Conservation (phyloP, 2,113 vertebrate genomes). For the Suncus etruscus region DNA sequence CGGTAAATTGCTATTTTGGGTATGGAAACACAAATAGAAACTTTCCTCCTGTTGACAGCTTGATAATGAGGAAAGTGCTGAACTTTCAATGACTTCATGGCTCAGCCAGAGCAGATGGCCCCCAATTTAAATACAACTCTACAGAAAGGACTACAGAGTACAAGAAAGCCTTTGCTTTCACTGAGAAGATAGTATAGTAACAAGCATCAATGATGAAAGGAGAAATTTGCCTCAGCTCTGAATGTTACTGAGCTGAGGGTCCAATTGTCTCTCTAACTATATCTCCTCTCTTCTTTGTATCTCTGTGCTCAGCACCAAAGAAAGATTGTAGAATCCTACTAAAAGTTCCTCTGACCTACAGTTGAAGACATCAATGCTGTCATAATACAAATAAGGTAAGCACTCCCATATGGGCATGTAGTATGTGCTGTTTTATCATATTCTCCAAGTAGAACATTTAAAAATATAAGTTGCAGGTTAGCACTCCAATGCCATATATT, state of each 20-base stretch:
- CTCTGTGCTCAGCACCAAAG: background rate
- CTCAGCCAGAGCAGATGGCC: background rate
- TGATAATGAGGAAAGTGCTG: background rate
- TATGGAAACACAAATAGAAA: background rate
- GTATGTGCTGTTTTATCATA: background rate
- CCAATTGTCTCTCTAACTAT: too few relatives aligned
- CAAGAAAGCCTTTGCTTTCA: background rate
- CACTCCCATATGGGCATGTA: background rate
- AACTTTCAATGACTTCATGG: background rate
- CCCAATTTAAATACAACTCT: background rate
- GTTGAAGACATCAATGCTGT: background rate
- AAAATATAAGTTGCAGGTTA: background rate
- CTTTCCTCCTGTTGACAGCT: background rate
- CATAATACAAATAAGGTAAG: conserved; percentile 22
- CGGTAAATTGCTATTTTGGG: background rate
- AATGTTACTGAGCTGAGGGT: background rate
- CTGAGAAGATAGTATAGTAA: background rate
- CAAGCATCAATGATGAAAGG: background rate
- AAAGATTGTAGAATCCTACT: background rate
- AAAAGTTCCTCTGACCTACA: background rate
- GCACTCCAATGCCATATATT: background rate
- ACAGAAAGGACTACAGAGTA: background rate
- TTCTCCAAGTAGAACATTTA: background rate
- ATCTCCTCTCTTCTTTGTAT: background rate
- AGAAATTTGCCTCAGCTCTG: background rate